These are phyloP conservation scores for Strigops habroptila DNA, from an alignment of 2,113 vertebrate genomes.

Conservation along the genomic window DNA sequence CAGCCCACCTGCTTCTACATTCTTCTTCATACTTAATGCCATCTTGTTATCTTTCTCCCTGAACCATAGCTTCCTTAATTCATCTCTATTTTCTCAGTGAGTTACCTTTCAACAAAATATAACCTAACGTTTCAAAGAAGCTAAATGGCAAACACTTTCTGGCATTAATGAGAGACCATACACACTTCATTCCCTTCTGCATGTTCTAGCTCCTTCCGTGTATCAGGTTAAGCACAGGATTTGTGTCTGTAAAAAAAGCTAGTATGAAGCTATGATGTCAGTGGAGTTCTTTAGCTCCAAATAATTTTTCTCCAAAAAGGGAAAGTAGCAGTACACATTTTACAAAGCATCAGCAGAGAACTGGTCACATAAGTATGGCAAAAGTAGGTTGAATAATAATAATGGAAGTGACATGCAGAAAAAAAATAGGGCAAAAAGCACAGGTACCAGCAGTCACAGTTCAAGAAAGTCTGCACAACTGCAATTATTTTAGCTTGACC, in stretches of 20 bases:
- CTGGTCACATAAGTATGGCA: background rate
- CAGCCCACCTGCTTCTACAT: background rate
- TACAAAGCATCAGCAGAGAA: background rate
- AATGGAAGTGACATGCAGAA: background rate
- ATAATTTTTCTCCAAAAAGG: background rate
- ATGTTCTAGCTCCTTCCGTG: background rate
- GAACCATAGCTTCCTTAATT: background rate
- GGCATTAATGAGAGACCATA: background rate
- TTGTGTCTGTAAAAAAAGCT: background rate
- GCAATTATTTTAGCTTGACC: background rate
- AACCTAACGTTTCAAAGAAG: background rate
- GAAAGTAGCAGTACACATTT: background rate
- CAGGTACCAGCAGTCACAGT: background rate
- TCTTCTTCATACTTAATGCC: background rate
- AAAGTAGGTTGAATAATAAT: background rate
- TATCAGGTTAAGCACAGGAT: background rate
- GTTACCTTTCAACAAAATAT: background rate
- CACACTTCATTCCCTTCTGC: background rate
- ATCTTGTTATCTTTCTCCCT: background rate
- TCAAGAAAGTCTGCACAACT: background rate
- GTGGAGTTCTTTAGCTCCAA: background rate
- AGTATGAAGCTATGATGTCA: background rate
- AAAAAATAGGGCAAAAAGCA: background rate
- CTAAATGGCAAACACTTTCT: background rate
- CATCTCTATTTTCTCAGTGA: background rate